A percentile compares a stretch with the other conserved stretches of the same genome.
These are phyloP conservation scores for Nycticebus coucang DNA, from an alignment of 2,113 vertebrate species.

Conservation along the genomic window DNA sequence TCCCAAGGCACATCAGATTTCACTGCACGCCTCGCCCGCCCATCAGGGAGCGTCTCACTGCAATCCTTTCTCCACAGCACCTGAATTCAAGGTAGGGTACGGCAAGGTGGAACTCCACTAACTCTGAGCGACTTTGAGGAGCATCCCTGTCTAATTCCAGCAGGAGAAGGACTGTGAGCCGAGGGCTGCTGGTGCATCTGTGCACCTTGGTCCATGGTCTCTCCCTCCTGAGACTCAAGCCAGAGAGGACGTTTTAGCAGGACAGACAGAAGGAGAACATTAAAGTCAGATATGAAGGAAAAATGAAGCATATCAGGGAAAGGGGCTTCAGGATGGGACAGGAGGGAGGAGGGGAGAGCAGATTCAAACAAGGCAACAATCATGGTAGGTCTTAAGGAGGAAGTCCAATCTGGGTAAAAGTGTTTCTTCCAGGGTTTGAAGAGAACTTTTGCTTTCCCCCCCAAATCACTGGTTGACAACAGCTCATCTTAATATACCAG, in stretches of 20 bases:
- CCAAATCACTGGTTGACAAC: background rate
- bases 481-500: background rate
- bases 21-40: background rate
- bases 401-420: background rate
- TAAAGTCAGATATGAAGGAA: background rate
- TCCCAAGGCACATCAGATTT: accelerated
- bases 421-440: background rate
- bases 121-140: background rate
- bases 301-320: accelerated
- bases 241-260: background rate
- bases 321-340: accelerated
- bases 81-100: background rate
- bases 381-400: accelerated
- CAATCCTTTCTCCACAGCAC: no score
- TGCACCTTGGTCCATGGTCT: background rate
- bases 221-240: background rate
- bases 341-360: accelerated
- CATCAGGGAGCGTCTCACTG: accelerated
- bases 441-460: background rate
- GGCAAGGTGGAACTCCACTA: background rate
- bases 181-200: no score
- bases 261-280: background rate
- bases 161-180: no score
- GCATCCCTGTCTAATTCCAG: background rate
- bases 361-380: background rate